Evolutionary conservation across 92 coral and sea anemone genomes (phyloP).

Genomic region (Diadumene lineata): DNA sequence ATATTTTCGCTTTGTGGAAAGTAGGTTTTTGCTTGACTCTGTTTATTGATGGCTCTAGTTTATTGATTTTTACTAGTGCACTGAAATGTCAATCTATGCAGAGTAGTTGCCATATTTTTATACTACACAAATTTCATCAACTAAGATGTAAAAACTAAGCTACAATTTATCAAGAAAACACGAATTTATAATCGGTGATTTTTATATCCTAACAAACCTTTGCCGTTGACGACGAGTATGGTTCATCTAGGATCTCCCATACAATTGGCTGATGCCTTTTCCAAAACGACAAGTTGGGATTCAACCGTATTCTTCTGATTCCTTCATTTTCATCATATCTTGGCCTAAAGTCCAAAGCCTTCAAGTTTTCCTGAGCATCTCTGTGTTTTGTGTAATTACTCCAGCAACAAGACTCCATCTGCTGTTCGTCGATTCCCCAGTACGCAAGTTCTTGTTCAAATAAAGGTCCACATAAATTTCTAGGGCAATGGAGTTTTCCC

Average conservation of each 20-base stretch:
- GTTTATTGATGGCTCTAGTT: no score
- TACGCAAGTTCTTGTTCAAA: slow-evolving; percentile 95
- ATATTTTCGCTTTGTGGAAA: no score
- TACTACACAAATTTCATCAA: no score
- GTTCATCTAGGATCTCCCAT: slow-evolving; percentile 96
- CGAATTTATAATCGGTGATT: no score
- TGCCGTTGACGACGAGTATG: slow-evolving; percentile 92
- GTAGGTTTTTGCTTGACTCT: no score
- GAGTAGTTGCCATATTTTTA: no score
- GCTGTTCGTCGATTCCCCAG: slow-evolving; percentile 98
- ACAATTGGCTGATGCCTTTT: slow-evolving; percentile 80
- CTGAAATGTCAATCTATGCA: no score
- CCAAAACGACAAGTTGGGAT: slow-evolving; percentile 84
- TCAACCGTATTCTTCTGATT: slow-evolving; percentile 31
- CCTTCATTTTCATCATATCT: slow-evolving; percentile 63
- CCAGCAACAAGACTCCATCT: slow-evolving; percentile 99
- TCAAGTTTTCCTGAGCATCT: slow-evolving; percentile 90
- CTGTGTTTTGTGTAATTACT: slow-evolving; percentile 92
- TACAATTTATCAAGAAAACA: no score
- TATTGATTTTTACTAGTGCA: no score
- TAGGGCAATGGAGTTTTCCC: slow-evolving; percentile 96
- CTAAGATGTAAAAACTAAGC: no score
- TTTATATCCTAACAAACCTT: slow-evolving; percentile 80
- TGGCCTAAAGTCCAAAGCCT: slow-evolving; percentile 82
- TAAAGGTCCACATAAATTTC: slow-evolving; percentile 90